A percentile compares a stretch with the other conserved stretches of the same genome.
Conservation (phyloP, 2,888 invertebrate species). For the Thalpophila matura region DNA sequence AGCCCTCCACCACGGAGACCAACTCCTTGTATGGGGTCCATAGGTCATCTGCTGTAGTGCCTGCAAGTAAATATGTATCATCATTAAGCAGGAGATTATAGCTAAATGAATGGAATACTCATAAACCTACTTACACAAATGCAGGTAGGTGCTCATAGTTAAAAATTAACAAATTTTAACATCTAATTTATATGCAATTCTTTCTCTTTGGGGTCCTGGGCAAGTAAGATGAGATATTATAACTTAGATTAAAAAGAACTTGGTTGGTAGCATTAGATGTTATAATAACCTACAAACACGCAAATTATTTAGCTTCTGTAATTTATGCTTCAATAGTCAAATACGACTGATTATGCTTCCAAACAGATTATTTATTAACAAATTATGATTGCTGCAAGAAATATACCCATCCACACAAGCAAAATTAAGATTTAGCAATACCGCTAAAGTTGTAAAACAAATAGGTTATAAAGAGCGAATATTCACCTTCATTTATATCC, state of each 20-base stretch:
- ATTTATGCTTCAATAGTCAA: not conserved
- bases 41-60: slow-evolving; percentile 92
- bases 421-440: slow-evolving; percentile 12
- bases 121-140: not conserved
- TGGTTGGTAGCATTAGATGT: slow-evolving; percentile 4
- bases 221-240: not conserved
- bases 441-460: slow-evolving; percentile 60
- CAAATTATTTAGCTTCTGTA: not conserved
- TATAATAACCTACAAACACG: slow-evolving; percentile 51
- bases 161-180: not conserved
- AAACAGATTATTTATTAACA: not conserved
- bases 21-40: slow-evolving; percentile 96
- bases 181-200: not conserved
- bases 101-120: not conserved
- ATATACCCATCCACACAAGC: not conserved
- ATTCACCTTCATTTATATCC: slow-evolving; percentile 85
- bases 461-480: slow-evolving; percentile 59
- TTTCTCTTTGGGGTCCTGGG: not conserved
- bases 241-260: not conserved
- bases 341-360: not conserved
- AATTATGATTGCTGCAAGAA: not conserved
- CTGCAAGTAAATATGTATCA: slow-evolving; percentile 61
- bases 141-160: not conserved
- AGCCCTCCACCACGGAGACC: slow-evolving; percentile 92
- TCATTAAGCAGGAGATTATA: not conserved